Base-by-base conservation (phyloP, 2,113 vertebrate species). In the Scytalopus superciliaris region DNA sequence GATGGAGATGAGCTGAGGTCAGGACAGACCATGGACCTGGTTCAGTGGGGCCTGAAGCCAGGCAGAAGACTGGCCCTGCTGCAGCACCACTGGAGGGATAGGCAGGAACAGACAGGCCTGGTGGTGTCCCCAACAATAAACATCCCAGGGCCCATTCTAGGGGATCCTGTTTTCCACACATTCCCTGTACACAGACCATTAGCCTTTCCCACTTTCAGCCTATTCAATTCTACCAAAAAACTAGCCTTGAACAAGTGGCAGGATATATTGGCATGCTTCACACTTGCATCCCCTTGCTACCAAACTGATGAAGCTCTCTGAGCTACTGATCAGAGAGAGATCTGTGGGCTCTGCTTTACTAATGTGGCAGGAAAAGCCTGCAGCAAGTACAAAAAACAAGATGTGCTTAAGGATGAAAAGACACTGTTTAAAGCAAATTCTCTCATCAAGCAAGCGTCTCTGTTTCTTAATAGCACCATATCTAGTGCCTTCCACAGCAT, bases 381-480 rank as follows among this genome's bases (percentile, higher is more conserved):
- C 55, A 83, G 63, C 57, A 86, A 86, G 42, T 37, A 76, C 27
- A 52, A 83, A 81, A 81, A 69, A 33, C 28, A 70, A 45, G 31
- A 57, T 0, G 0, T 57, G 15, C 49, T 83, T 64, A 69, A 90
- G 39, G 33, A 89, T 55, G 23, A 90, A 92, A 55, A 82, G 19
- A 59, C 35, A 40, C 4, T 14, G 19, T 73, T 82, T 52, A 93
- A 91, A 93, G 40, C 28, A 87, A 89, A 83, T 87, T 91, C 19
- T 83, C 45, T 37, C n/a, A 72, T 79, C 78, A 87, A 85, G 56
- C 1, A 1, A 27, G 30, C 90, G 33, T 50, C 69, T 84, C 60
- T 37, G 14, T 57, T 96, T 91, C 59, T 69, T 60, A 78, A 70
- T 18, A 87, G 22, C 4, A 24, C 19, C 13, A 6, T 25, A 64